A percentile compares a stretch with the other conserved stretches of the same genome.
phyloP scores from a whole-genome alignment of 2,113 vertebrate species.

The Protobothrops flavoviridis region DNA sequence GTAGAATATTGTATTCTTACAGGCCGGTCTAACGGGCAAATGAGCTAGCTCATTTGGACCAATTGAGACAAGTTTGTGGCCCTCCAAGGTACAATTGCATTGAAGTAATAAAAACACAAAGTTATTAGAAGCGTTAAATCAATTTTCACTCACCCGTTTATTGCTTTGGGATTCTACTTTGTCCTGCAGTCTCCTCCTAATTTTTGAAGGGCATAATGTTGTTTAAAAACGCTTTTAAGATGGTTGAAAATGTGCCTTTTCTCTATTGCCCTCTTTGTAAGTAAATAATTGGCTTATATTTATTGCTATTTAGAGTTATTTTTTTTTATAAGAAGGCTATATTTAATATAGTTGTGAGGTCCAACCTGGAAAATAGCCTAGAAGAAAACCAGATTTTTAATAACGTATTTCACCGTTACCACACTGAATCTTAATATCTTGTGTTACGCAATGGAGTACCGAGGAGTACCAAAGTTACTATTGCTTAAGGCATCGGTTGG shows the following conservation, averaged over 20 bases:
- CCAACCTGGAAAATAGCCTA: not conserved
- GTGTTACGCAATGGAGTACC: not conserved
- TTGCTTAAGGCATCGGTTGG: not conserved
- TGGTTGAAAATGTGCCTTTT: not conserved
- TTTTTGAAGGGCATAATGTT: not conserved
- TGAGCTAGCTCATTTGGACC: not conserved
- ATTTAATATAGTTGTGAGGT: not conserved
- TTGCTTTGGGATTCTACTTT: not conserved
- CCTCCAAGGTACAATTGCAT: not conserved
- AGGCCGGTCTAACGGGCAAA: not conserved
- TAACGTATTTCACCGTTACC: not conserved
- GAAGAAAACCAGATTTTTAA: not conserved
- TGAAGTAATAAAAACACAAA: not conserved
- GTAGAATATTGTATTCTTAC: not conserved
- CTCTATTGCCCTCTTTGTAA: not conserved
- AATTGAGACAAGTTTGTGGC: not conserved
- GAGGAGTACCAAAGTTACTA: not conserved
- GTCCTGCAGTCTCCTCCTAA: not conserved
- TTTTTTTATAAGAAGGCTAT: not conserved
- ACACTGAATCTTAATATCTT: not conserved
- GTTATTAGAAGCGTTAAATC: not conserved
- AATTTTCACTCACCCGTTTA: not conserved
- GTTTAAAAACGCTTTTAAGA: not conserved
- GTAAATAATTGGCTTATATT: not conserved
- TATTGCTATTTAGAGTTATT: not conserved